Evolutionary conservation across 53 echinoderm and acorn worm species (phyloP), one percentile per base, ranked within the genome.

Genomic region (Pentamera pediparva): DNA sequence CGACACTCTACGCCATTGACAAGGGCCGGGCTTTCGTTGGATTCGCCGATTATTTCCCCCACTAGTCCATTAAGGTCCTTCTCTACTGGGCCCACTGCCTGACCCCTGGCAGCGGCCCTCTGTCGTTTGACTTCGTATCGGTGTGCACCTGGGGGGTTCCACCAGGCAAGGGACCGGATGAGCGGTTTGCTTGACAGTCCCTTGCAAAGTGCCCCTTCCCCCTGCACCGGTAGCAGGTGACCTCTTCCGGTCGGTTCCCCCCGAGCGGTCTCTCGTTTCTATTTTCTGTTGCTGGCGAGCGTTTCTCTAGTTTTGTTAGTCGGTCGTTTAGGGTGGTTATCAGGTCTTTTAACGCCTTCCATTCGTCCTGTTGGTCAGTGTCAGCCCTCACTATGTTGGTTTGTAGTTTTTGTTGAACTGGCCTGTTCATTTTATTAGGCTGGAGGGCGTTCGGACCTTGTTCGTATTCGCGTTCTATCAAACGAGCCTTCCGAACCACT

Each of bases 201-300:
- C 58, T 58, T 30, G 58, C 58, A 28, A 58, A 58, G 27, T 58
- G 58, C 58, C 58, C 58, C 7, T 58, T 58, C 4, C 58, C 26
- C 58, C 27, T 58, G 29, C 58, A 58, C 58, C 30, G 58, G 58
- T 26, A 58, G 58, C 30, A 6, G 58, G 58, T 58, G 27, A 58
- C 58, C 9, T 22, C 30, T 26, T 26, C 29, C 13, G 25, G 24
- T 58, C 58, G 4, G 26, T 30, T 26, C 58, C 29, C 21, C 30
- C 43, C 43, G 9, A 10, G 9, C 43, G 43, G 43, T 41, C 9
- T 58, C 30, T 41, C 43, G 9, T 15, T 15, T 10, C 43, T 15
- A 41, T 41, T 41, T 15, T 15, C 43, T 41, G 43, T n/a, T n/a
- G n/a, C n/a, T n/a, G n/a, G n/a, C n/a, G n/a, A n/a, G n/a, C n/a